phyloP scores from a whole-genome alignment of 1,140 invertebrate species.

The Monochamus saltuarius region DNA sequence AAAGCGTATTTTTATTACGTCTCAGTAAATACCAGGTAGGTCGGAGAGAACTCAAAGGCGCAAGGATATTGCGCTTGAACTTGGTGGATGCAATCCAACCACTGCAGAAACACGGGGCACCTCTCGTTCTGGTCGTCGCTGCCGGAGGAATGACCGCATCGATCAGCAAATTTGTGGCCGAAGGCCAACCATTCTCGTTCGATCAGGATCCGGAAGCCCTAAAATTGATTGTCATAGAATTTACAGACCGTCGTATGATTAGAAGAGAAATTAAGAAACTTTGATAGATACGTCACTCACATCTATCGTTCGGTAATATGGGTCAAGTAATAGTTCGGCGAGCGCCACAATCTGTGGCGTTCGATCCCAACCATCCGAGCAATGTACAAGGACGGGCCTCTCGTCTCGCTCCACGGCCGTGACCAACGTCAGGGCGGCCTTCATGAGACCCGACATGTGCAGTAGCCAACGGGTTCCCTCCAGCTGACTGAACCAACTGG shows the following conservation, averaged over 20 bases:
- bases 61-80: conserved; percentile 86
- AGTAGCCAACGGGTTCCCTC: conserved; percentile 90
- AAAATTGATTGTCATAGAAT: conserved; percentile 25
- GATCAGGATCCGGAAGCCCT: conserved; percentile 90
- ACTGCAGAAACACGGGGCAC: conserved; percentile 96
- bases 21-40: conserved; percentile 77
- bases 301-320: conserved; percentile 88
- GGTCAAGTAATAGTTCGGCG: conserved; percentile 89
- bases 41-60: conserved; percentile 92
- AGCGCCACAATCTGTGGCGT: conserved; percentile 92
- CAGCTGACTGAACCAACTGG: conserved; percentile 83
- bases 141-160: conserved; percentile 83
- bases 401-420: conserved; percentile 80
- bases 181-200: conserved; percentile 96
- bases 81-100: conserved; percentile 96
- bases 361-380: conserved; percentile 96
- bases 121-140: conserved; percentile 86
- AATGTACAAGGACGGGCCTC: conserved; percentile 91
- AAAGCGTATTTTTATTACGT: neutral
- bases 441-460: conserved; percentile 80
- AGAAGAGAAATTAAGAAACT: conserved; percentile 1
- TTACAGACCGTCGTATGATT: neutral
- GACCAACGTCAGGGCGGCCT: conserved; percentile 76
- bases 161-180: conserved; percentile 95
- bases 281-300: conserved; percentile 54